These are phyloP conservation scores for Microtus montanus DNA, from an alignment of 2,113 vertebrate species.

Conservation along the genomic window DNA sequence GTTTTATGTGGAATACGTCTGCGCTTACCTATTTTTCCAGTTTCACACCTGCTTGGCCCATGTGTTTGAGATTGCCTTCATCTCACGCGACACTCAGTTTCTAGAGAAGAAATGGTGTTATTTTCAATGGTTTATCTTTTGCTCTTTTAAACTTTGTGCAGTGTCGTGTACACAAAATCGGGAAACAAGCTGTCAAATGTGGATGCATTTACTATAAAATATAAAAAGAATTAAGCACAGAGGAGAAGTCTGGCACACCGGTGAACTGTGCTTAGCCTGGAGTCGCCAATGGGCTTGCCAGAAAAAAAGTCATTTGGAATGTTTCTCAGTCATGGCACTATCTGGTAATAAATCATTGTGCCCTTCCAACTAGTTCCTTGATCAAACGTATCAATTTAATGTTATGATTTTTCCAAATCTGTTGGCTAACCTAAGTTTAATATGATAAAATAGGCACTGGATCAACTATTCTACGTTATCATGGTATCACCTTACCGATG, in stretches of 20 bases:
- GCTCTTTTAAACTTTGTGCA: neutral
- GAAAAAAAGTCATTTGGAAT: neutral
- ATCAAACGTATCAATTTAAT: constrained; percentile 1
- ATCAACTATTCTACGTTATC: constrained; percentile 1
- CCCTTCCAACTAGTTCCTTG: constrained; percentile 10
- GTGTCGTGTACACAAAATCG: neutral
- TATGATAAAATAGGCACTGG: neutral
- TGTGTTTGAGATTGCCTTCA: constrained; percentile 31
- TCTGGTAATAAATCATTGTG: neutral
- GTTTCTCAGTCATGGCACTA: neutral
- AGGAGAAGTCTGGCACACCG: neutral
- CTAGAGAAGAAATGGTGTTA: neutral
- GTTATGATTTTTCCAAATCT: constrained; percentile 6
- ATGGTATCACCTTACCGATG: neutral
- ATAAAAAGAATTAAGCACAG: neutral
- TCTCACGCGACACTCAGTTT: constrained; percentile 1
- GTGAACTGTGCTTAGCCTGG: neutral
- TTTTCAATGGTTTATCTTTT: constrained; percentile 18
- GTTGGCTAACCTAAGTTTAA: neutral
- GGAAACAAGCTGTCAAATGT: neutral
- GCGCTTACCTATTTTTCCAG: neutral
- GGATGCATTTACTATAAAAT: neutral
- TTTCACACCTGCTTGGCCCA: neutral
- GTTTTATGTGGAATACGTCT: neutral
- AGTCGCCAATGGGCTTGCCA: neutral